Evolutionary conservation across 1,140 invertebrate genomes (phyloP).

Genomic region (Pristionchus pacificus): DNA sequence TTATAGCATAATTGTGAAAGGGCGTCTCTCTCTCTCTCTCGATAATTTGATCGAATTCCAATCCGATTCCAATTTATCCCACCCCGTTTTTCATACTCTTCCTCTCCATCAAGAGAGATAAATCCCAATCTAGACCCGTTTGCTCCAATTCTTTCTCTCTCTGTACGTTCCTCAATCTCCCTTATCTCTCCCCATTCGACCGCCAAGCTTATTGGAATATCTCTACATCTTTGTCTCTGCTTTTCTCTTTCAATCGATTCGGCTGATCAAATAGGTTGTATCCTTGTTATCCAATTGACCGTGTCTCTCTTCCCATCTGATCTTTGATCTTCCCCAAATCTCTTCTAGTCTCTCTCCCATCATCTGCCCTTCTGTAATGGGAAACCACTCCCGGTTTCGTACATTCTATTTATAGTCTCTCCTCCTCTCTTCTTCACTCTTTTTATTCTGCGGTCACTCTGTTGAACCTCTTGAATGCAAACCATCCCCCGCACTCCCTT

Average conservation of each 20-base stretch:
- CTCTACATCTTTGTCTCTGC: neutral
- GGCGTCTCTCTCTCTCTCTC: no score
- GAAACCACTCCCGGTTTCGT: neutral
- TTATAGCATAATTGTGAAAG: no score
- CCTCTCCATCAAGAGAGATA: no score
- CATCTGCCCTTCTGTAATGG: neutral
- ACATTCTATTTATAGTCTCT: neutral
- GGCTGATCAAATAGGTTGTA: no score
- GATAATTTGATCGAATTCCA: no score
- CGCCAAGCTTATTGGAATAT: neutral
- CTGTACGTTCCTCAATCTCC: neutral
- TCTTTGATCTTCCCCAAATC: neutral
- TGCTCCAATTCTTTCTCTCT: neutral
- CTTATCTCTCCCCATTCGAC: neutral
- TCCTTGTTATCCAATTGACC: neutral
- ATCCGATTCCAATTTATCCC: no score
- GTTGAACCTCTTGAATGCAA: neutral
- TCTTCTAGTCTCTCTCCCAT: neutral
- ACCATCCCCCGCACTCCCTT: no score
- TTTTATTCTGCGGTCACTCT: neutral
- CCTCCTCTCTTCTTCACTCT: neutral
- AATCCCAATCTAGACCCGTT: no score
- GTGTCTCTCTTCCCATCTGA: neutral
- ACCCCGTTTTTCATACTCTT: no score
- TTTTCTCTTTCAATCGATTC: neutral